Evolutionary conservation across 2,797 vertebrate species (phyloP).

Genomic region (Phoeniculus purpureus): DNA sequence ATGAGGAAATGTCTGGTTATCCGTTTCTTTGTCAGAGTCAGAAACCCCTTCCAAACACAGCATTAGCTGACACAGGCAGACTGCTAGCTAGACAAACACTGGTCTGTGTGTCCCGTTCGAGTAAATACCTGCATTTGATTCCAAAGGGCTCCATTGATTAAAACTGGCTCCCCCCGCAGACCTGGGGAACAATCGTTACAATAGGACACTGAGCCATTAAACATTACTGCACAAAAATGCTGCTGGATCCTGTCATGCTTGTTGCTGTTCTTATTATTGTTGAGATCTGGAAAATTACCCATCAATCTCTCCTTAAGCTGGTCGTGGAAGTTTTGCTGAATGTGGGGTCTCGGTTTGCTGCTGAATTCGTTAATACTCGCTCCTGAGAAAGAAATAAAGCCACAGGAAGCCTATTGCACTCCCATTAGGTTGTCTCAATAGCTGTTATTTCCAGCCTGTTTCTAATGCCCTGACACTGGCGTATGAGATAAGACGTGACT

Average conservation of each 20-base stretch:
- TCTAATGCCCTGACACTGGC: neutral
- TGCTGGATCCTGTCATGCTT: constrained; percentile 60
- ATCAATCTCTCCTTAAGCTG: constrained; percentile 73
- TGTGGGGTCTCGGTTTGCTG: constrained; percentile 11
- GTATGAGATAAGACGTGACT: neutral
- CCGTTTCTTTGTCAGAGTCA: constrained; percentile 74
- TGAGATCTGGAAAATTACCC: constrained; percentile 74
- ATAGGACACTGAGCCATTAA: constrained; percentile 60
- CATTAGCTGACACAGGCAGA: constrained; percentile 79
- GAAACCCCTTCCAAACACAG: constrained; percentile 76
- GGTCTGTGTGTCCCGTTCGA: constrained; percentile 70
- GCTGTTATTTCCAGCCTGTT: constrained; percentile 32
- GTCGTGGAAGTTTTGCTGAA: constrained; percentile 73
- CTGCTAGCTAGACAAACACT: constrained; percentile 77
- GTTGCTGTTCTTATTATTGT: constrained; percentile 63
- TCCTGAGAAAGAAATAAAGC: constrained; percentile 55
- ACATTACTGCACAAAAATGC: constrained; percentile 57
- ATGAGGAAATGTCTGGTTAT: constrained; percentile 74
- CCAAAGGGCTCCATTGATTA: constrained; percentile 75
- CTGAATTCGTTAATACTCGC: constrained; percentile 48
- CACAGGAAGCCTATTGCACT: constrained; percentile 18
- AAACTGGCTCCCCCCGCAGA: constrained; percentile 45
- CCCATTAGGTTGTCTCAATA: constrained; percentile 31
- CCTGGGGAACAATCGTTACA: constrained; percentile 63
- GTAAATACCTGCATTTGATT: constrained; percentile 78